phyloP scores from a whole-genome alignment of 1,140 invertebrate genomes.

The Amyelois transitella region DNA sequence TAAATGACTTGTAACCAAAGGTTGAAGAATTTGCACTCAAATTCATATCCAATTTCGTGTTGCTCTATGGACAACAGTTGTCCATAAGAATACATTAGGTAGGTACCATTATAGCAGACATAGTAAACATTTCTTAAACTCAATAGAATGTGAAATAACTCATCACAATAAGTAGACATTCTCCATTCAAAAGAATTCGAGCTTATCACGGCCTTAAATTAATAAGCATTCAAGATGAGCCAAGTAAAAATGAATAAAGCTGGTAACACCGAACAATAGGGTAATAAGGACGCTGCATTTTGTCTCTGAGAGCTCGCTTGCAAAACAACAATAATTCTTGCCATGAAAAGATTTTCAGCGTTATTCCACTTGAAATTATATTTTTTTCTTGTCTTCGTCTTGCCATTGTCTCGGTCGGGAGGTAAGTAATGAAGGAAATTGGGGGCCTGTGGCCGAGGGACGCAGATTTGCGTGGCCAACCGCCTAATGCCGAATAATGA shows the following conservation, averaged over 20 bases:
- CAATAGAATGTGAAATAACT: constrained; percentile 63
- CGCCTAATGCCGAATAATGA: constrained; percentile 67
- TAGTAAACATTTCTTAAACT: constrained; percentile 13
- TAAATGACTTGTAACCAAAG: background rate
- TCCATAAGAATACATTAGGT: background rate
- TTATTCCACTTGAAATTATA: constrained; percentile 74
- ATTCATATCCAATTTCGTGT: background rate
- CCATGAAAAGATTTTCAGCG: constrained; percentile 73
- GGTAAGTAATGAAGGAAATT: constrained; percentile 74
- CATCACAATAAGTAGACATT: constrained; percentile 64
- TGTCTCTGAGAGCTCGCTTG: constrained; percentile 70
- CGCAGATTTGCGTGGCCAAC: constrained; percentile 66
- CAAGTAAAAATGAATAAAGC: constrained; percentile 73
- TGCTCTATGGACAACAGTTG: background rate
- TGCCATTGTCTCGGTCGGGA: constrained; percentile 68
- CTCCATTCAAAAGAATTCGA: constrained; percentile 68
- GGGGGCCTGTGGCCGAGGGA: constrained; percentile 57
- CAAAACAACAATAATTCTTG: constrained; percentile 74
- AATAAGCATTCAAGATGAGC: constrained; percentile 73
- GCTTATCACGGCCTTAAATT: constrained; percentile 73
- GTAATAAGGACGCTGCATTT: constrained; percentile 72
- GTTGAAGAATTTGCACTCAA: background rate
- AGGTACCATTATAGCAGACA: background rate
- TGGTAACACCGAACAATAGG: constrained; percentile 69
- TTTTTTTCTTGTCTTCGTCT: constrained; percentile 69